Evolutionary conservation across 2,113 vertebrate genomes (phyloP).

Genomic region (Opisthocomus hoazin): DNA sequence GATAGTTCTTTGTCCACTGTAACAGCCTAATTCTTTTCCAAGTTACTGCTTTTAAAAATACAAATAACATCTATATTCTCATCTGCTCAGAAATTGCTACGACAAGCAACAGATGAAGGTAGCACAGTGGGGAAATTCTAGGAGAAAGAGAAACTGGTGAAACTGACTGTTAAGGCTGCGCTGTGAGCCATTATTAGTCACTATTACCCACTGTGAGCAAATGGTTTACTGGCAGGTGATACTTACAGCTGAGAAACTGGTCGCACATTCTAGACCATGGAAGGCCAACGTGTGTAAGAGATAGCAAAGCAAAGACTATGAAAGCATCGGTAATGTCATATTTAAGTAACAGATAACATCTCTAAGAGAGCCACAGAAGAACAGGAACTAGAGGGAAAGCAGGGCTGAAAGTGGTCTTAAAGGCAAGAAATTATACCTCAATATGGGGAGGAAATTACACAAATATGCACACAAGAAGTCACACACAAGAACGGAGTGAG

Average conservation of each 20-base stretch:
- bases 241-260: background rate
- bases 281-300: rapidly evolving
- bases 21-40: background rate
- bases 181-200: background rate
- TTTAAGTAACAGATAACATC: background rate
- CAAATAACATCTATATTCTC: background rate
- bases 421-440: background rate
- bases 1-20: background rate
- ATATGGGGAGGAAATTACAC: background rate
- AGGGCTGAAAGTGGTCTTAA: background rate
- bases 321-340: background rate
- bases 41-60: background rate
- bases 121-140: background rate
- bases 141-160: background rate
- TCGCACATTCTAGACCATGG: background rate
- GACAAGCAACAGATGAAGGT: background rate
- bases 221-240: background rate
- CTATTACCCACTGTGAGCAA: background rate
- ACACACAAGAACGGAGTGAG: background rate
- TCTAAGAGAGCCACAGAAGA: background rate
- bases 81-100: background rate
- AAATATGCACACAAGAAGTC: background rate
- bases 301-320: background rate
- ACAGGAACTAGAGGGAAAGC: background rate
- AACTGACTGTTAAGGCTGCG: background rate